Evolutionary conservation across 2,888 invertebrate genomes (phyloP).

Genomic region (Candidula unifasciata): DNA sequence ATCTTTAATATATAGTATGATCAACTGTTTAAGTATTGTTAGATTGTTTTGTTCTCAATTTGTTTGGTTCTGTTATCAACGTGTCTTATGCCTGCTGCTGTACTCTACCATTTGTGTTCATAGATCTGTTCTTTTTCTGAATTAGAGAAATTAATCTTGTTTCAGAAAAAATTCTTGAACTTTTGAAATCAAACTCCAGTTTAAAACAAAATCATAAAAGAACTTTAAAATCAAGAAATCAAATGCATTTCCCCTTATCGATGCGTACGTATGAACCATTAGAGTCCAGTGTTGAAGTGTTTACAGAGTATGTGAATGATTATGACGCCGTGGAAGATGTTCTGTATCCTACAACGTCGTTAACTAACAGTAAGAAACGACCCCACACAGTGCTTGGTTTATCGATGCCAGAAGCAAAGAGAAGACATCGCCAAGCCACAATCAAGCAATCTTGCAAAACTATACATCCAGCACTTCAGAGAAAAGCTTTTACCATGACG

Average conservation of each 20-base stretch:
- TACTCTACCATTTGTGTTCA: not conserved
- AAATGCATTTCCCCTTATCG: not conserved
- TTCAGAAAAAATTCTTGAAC: slow-evolving; percentile 40
- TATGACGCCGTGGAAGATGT: not conserved
- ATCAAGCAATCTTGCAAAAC: not conserved
- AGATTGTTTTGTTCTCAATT: no score
- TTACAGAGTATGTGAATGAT: not conserved
- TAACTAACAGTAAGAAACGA: not conserved
- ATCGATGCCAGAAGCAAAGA: not conserved
- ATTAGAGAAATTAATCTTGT: slow-evolving; percentile 1
- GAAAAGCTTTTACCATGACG: slow-evolving; percentile 20
- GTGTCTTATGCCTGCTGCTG: no score
- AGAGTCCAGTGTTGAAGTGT: not conserved
- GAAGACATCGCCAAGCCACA: not conserved
- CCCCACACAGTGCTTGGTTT: not conserved
- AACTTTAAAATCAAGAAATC: not conserved
- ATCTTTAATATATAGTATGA: no score
- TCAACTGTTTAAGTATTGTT: no score
- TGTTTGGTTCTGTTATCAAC: no score
- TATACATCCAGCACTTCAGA: not conserved
- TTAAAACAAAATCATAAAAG: not conserved
- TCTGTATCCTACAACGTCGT: no score
- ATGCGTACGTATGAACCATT: not conserved
- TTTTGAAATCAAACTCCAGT: slow-evolving; percentile 4
- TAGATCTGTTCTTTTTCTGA: not conserved